A percentile compares a stretch with the other conserved stretches of the same genome.
Evolutionary conservation across 2,888 invertebrate genomes (phyloP).

Genomic region (Eucera pruinosa): DNA sequence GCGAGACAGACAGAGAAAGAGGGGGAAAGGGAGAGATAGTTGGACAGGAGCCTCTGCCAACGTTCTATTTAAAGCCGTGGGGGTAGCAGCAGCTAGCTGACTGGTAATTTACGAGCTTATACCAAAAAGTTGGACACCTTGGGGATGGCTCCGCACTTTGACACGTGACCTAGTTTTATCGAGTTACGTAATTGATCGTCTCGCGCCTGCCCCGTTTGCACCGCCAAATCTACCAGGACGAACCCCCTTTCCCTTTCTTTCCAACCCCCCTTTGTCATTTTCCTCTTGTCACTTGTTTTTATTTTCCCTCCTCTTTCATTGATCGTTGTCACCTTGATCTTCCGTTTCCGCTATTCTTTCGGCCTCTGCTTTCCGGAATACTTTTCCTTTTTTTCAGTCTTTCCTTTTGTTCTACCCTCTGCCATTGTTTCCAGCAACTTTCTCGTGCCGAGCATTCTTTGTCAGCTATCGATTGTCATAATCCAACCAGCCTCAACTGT

Average conservation of each 20-base stretch:
- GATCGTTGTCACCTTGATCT: constrained; percentile 10
- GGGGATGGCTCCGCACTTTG: constrained; percentile 81
- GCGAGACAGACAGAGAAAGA: constrained; percentile 30
- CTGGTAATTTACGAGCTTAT: constrained; percentile 82
- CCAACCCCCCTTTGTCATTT: constrained; percentile 20
- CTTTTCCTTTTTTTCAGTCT: background rate
- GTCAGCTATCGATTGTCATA: background rate
- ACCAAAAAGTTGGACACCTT: constrained; percentile 81
- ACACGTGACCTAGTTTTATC: constrained; percentile 83
- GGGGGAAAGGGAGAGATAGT: constrained; percentile 48
- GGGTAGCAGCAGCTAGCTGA: constrained; percentile 75
- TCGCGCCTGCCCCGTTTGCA: constrained; percentile 68
- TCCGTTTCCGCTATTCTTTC: background rate
- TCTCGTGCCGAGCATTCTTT: background rate
- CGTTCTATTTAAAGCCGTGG: constrained; percentile 82
- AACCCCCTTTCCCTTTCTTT: constrained; percentile 40
- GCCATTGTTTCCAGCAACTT: background rate
- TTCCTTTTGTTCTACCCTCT: background rate
- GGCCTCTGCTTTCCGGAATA: background rate
- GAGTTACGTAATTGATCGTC: constrained; percentile 81
- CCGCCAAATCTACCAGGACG: constrained; percentile 58
- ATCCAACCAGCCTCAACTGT: too few relatives aligned
- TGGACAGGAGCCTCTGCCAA: constrained; percentile 78
- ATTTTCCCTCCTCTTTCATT: background rate
- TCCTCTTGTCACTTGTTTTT: constrained; percentile 13